Evolutionary conservation across 2,113 vertebrate genomes (phyloP).

Genomic region (Semicossyphus pulcher): DNA sequence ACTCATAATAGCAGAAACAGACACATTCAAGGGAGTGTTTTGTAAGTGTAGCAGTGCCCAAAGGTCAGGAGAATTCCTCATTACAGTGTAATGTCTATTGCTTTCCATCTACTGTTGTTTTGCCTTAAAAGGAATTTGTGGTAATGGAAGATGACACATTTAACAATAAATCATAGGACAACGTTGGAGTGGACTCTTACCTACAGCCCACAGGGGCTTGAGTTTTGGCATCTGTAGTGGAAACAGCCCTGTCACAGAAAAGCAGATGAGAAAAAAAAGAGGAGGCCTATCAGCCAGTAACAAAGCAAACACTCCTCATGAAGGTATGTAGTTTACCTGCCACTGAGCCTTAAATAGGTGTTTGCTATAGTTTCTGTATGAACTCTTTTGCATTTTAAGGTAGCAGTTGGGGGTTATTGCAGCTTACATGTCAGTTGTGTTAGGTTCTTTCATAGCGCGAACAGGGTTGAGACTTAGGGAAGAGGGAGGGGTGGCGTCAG

Average conservation of each 20-base stretch:
- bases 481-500: constrained; percentile 79
- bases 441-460: constrained; percentile 85
- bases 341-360: constrained; percentile 15
- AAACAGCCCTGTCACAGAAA: constrained; percentile 65
- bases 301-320: constrained; percentile 64
- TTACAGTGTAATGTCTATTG: not conserved
- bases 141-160: constrained; percentile 26
- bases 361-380: constrained; percentile 77
- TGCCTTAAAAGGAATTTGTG: constrained; percentile 13
- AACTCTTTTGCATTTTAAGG: constrained; percentile 40
- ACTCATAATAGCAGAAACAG: constrained; percentile 26
- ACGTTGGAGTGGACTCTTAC: constrained; percentile 54
- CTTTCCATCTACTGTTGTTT: constrained; percentile 13
- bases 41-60: constrained; percentile 20
- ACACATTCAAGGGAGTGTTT: constrained; percentile 38
- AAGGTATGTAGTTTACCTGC: constrained; percentile 58
- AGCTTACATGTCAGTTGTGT: constrained; percentile 83
- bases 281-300: constrained; percentile 56
- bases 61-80: constrained; percentile 66
- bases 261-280: constrained; percentile 65
- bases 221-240: constrained; percentile 67
- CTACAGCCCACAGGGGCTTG: constrained; percentile 58
- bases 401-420: constrained; percentile 78
- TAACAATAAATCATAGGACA: constrained; percentile 55
- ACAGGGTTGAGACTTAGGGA: constrained; percentile 70